Evolutionary conservation across 1,140 invertebrate genomes (phyloP).

Genomic region (Tetraneura akinire): DNA sequence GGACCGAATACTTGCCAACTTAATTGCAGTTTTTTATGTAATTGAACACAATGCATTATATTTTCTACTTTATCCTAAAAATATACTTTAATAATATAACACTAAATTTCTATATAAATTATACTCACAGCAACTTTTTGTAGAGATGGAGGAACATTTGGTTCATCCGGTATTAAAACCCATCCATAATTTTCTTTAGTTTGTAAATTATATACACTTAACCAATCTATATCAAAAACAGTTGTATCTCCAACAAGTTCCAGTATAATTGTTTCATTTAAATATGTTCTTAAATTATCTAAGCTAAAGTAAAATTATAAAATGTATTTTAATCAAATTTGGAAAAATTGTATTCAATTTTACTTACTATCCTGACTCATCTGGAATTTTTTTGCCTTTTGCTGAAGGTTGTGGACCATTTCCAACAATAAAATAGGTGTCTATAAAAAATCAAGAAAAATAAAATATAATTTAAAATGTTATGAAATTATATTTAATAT

Average conservation of each 20-base stretch:
- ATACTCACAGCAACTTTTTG: slow-evolving; percentile 61
- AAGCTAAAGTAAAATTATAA: slow-evolving; percentile 64
- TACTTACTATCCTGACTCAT: slow-evolving; percentile 89
- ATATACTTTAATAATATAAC: neutral
- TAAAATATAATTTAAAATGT: slow-evolving; percentile 18
- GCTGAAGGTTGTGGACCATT: slow-evolving; percentile 81
- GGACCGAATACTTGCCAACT: slow-evolving; percentile 88
- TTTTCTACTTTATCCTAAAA: slow-evolving; percentile 43
- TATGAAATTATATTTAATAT: slow-evolving; percentile 40
- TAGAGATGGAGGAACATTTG: slow-evolving; percentile 84
- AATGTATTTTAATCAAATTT: neutral
- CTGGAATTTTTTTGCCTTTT: slow-evolving; percentile 79
- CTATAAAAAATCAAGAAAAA: slow-evolving; percentile 56
- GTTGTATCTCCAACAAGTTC: slow-evolving; percentile 80
- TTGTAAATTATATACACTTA: slow-evolving; percentile 76
- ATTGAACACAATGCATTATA: slow-evolving; percentile 73
- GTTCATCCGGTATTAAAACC: slow-evolving; percentile 74
- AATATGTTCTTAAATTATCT: slow-evolving; percentile 71
- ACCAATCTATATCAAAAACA: slow-evolving; percentile 83
- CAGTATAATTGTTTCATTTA: slow-evolving; percentile 73
- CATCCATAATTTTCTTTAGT: slow-evolving; percentile 74
- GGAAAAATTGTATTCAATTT: neutral
- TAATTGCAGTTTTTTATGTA: slow-evolving; percentile 80
- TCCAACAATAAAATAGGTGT: slow-evolving; percentile 86
- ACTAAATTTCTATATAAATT: neutral